phyloP scores from a whole-genome alignment of 2,797 vertebrate genomes.

The Orestias chungarensis region DNA sequence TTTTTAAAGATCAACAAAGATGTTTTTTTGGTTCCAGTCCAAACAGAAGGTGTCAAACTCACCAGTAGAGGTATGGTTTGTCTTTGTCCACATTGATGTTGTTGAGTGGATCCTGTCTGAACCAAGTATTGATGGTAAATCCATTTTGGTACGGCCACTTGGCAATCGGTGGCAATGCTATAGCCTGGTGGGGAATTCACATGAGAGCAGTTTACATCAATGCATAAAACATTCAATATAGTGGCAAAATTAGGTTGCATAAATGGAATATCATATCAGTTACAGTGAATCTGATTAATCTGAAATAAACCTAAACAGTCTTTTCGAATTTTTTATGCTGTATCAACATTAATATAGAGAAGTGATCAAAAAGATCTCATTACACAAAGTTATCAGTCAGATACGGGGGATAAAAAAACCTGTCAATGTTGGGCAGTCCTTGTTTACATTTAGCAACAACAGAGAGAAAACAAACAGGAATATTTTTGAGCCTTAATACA shows the following conservation, averaged over 20 bases:
- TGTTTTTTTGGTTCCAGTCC: neutral
- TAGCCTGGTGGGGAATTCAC: conserved; percentile 81
- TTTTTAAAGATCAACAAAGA: neutral
- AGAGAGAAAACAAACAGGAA: too few relatives aligned
- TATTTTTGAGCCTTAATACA: too few relatives aligned
- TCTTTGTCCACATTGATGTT: conserved; percentile 99
- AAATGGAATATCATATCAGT: neutral
- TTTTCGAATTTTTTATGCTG: neutral
- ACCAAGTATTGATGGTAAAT: conserved; percentile 99
- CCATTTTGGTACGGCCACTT: conserved; percentile 99
- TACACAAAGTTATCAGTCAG: neutral
- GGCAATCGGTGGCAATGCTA: conserved; percentile 98
- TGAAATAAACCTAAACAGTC: too few relatives aligned
- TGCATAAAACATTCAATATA: conserved; percentile 6
- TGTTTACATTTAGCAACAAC: too few relatives aligned
- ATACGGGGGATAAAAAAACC: neutral
- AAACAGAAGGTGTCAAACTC: conserved; percentile 61
- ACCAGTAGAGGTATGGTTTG: conserved; percentile 99
- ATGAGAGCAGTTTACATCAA: conserved; percentile 10
- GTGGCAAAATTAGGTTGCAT: conserved; percentile 2
- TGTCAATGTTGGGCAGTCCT: too few relatives aligned
- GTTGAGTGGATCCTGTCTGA: conserved; percentile 99
- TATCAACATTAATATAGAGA: too few relatives aligned
- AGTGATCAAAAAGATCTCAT: neutral
- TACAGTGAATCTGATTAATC: neutral